These are phyloP conservation scores for Palythoa caribaeorum DNA, from an alignment of 92 coral and sea anemone genomes.

Conservation along the genomic window DNA sequence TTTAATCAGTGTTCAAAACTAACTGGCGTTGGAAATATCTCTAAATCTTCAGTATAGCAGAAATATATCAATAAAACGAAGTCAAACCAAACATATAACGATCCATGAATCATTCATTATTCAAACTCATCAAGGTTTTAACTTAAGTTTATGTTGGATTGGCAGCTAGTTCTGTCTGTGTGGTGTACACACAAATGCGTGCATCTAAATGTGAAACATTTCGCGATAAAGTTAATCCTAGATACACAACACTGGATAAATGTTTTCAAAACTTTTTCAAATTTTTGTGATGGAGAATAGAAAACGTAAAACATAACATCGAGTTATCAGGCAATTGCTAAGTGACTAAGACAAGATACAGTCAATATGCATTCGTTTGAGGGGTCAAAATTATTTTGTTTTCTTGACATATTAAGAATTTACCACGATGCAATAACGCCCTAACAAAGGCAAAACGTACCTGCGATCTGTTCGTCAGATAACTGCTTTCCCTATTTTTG, in stretches of 20 bases:
- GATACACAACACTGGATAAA: background rate
- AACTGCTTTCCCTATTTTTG: constrained; percentile 35
- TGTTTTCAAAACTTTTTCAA: background rate
- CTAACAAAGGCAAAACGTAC: constrained; percentile 6
- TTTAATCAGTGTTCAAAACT: background rate
- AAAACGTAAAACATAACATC: background rate
- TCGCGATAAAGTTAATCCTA: background rate
- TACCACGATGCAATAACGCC: background rate
- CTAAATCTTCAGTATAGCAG: background rate
- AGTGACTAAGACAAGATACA: background rate
- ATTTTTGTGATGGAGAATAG: background rate
- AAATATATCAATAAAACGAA: background rate
- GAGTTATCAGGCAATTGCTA: constrained; percentile 8
- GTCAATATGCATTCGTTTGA: background rate
- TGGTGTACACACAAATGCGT: background rate
- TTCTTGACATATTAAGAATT: background rate
- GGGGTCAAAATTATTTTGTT: background rate
- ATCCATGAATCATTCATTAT: background rate
- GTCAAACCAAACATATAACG: background rate
- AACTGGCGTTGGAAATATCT: background rate
- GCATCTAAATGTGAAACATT: background rate
- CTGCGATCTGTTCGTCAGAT: constrained; percentile 48
- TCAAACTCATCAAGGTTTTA: background rate
- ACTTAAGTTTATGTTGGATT: background rate
- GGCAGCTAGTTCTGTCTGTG: background rate